A percentile compares a stretch with the other conserved stretches of the same genome.
phyloP scores from a whole-genome alignment of 2,113 vertebrate genomes.

The Gasterosteus aculeatus region DNA sequence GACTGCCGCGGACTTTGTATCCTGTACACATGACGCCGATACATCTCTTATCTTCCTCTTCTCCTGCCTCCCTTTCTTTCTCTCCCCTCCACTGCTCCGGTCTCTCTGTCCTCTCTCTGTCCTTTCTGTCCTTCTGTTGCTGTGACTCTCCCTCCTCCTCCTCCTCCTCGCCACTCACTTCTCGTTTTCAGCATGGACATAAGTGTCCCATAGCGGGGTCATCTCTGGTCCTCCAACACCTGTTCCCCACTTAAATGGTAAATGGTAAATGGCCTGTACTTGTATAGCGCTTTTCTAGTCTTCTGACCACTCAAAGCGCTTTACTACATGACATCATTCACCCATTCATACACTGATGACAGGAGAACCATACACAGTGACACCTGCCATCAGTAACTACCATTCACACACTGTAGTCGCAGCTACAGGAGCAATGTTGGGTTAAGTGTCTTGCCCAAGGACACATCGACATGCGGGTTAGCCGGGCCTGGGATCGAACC shows the following conservation, averaged over 20 bases:
- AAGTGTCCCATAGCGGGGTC: constrained; percentile 11
- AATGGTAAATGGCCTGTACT: not conserved
- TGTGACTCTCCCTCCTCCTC: not conserved
- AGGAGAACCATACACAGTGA: too few species aligned
- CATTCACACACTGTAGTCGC: too few species aligned
- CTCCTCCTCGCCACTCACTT: not conserved
- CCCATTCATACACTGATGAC: too few species aligned
- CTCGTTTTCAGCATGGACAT: constrained; percentile 20
- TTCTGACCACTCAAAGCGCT: not conserved
- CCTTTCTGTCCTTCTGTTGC: constrained; percentile 27
- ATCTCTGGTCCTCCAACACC: constrained; percentile 33
- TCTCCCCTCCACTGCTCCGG: constrained; percentile 1
- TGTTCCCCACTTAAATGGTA: constrained; percentile 21
- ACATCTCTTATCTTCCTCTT: constrained; percentile 11
- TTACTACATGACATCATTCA: not conserved
- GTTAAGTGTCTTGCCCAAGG: too few species aligned
- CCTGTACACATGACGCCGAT: not conserved
- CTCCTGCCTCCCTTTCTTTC: not conserved
- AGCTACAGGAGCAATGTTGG: too few species aligned
- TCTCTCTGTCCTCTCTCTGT: not conserved
- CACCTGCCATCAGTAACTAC: too few species aligned
- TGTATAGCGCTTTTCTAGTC: not conserved
- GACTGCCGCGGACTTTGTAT: constrained; percentile 4
- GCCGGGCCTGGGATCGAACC: too few species aligned
- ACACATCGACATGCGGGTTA: too few species aligned